Evolutionary conservation across 2,797 vertebrate species (phyloP).

Genomic region (Sternarchorhynchus goeldii): DNA sequence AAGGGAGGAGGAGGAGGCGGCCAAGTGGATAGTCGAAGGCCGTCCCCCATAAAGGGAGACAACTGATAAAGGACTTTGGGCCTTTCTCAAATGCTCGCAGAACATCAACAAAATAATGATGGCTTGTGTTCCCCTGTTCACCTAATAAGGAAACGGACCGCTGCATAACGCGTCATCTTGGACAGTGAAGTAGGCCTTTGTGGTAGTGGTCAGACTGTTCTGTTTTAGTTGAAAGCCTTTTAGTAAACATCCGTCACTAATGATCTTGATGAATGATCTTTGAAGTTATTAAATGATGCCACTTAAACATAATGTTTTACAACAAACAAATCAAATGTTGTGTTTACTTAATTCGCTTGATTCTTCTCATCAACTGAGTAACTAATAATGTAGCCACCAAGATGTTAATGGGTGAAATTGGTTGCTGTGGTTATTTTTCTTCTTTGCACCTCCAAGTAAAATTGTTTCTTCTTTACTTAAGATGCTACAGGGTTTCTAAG

Average conservation of each 20-base stretch:
- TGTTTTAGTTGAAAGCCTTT: neutral
- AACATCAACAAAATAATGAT: conserved; percentile 5
- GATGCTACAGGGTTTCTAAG: too few species aligned
- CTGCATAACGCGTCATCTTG: neutral
- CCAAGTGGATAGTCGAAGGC: neutral
- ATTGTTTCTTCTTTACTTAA: too few species aligned
- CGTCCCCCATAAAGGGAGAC: neutral
- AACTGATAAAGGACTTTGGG: neutral
- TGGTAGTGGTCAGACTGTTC: neutral
- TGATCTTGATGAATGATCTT: neutral
- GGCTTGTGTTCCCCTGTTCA: neutral
- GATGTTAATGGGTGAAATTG: too few species aligned
- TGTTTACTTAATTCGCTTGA: too few species aligned
- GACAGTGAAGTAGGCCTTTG: neutral
- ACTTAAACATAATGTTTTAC: too few species aligned
- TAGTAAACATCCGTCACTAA: neutral
- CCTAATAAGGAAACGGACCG: neutral
- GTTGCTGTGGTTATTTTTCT: too few species aligned
- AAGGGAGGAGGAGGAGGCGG: neutral
- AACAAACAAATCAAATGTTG: too few species aligned
- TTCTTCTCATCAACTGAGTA: too few species aligned
- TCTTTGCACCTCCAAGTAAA: too few species aligned
- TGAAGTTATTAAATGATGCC: neutral
- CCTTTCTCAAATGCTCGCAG: neutral
- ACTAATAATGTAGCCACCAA: too few species aligned